Evolutionary conservation across 2,888 invertebrate species (phyloP).

Genomic region (Melieria omissa): DNA sequence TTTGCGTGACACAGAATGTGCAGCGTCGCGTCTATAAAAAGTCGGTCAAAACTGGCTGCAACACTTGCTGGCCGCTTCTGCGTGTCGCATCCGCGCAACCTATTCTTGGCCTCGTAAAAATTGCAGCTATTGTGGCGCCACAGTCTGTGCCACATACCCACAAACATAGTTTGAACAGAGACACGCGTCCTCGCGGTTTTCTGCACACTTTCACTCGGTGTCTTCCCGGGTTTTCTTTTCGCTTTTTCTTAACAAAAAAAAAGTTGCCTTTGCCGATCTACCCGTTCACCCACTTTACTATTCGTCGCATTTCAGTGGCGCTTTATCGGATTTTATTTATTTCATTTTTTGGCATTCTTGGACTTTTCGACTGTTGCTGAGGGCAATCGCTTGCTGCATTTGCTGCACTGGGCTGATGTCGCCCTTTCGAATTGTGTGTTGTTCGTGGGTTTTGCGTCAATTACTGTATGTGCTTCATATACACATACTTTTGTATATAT

Average conservation of each 20-base stretch:
- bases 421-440: background rate
- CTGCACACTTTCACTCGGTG: background rate
- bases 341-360: background rate
- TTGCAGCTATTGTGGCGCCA: too few relatives aligned
- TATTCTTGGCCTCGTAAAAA: too few relatives aligned
- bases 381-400: background rate
- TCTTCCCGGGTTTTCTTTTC: background rate
- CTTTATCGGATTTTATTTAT: background rate
- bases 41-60: too few relatives aligned
- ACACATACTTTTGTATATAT: background rate
- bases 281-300: too few relatives aligned
- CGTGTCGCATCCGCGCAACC: too few relatives aligned
- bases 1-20: too few relatives aligned
- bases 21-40: too few relatives aligned
- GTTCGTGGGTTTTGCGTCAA: background rate
- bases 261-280: too few relatives aligned
- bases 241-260: background rate
- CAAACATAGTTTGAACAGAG: too few relatives aligned
- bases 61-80: too few relatives aligned
- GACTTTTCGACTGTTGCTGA: background rate
- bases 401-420: background rate
- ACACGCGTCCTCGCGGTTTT: background rate
- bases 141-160: too few relatives aligned
- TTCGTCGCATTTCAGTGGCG: too few relatives aligned
- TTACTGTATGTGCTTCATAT: conserved; percentile 2